Percentiles rank a stretch among this genome's conserved stretches.
Conservation (phyloP, 2,888 invertebrate genomes). For the Zhuqinia jingwanae region DNA sequence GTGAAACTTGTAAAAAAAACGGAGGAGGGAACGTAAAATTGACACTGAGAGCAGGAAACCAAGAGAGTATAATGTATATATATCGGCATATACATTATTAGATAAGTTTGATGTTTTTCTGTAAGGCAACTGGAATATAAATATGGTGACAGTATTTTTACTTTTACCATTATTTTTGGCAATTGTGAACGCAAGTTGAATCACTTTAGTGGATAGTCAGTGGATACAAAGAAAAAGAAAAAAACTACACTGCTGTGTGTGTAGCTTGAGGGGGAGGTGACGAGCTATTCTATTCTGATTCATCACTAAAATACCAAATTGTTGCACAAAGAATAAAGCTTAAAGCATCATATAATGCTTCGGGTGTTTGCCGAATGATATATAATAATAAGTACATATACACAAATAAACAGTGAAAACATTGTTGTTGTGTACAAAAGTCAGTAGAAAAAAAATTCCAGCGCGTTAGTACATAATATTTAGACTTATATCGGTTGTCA, state of each 20-base stretch:
- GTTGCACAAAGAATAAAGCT: background rate
- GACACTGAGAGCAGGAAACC: too few relatives aligned
- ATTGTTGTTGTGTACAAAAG: background rate
- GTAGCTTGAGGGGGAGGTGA: background rate
- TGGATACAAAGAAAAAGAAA: background rate
- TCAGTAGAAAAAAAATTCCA: too few relatives aligned
- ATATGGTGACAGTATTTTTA: background rate
- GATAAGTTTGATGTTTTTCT: too few relatives aligned
- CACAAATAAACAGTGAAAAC: background rate
- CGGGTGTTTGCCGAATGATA: background rate
- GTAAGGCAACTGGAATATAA: too few relatives aligned
- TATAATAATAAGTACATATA: background rate
- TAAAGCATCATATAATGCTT: background rate
- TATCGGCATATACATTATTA: too few relatives aligned
- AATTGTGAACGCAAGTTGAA: background rate
- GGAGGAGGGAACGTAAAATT: too few relatives aligned
- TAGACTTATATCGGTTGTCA: too few relatives aligned
- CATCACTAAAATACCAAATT: background rate
- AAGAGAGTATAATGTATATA: too few relatives aligned
- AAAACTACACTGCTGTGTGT: background rate
- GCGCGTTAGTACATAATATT: too few relatives aligned
- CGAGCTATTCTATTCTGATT: background rate
- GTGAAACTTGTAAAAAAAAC: too few relatives aligned
- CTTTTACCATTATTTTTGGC: background rate
- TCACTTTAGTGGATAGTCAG: background rate